A percentile compares a stretch with the other conserved stretches of the same genome.
Evolutionary conservation across 2,888 invertebrate genomes (phyloP).

Genomic region (Pristionchus mayeri): DNA sequence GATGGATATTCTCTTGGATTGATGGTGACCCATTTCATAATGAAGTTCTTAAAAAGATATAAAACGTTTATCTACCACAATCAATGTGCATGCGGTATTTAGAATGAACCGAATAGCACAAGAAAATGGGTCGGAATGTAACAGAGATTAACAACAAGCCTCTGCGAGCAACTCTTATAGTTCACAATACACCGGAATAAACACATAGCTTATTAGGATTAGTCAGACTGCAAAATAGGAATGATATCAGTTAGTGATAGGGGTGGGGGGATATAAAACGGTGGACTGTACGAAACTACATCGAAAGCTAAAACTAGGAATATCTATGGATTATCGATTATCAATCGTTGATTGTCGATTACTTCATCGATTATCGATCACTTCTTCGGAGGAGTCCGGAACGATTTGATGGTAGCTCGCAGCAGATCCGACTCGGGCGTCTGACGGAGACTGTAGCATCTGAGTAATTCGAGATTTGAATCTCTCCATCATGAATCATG

Average conservation of each 20-base stretch:
- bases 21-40: too few relatives aligned
- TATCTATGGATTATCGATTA: neutral
- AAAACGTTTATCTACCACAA: conserved; percentile 10
- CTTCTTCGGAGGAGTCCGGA: conserved; percentile 20
- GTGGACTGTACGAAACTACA: neutral
- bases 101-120: conserved; percentile 25
- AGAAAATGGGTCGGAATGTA: neutral
- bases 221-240: neutral
- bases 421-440: conserved; percentile 12
- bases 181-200: neutral
- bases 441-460: conserved; percentile 12
- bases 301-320: neutral
- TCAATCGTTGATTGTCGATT: too few relatives aligned
- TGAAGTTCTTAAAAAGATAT: too few relatives aligned
- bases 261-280: conserved; percentile 3
- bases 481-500: too few relatives aligned
- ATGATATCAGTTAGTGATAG: conserved; percentile 3
- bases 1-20: too few relatives aligned
- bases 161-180: neutral
- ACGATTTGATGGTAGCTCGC: conserved; percentile 5
- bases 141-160: neutral
- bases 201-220: neutral
- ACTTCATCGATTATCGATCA: too few relatives aligned
- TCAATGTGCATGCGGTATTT: conserved; percentile 10
- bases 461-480: neutral